Conservation (phyloP, 2,113 vertebrate species). For the Pica pica region DNA sequence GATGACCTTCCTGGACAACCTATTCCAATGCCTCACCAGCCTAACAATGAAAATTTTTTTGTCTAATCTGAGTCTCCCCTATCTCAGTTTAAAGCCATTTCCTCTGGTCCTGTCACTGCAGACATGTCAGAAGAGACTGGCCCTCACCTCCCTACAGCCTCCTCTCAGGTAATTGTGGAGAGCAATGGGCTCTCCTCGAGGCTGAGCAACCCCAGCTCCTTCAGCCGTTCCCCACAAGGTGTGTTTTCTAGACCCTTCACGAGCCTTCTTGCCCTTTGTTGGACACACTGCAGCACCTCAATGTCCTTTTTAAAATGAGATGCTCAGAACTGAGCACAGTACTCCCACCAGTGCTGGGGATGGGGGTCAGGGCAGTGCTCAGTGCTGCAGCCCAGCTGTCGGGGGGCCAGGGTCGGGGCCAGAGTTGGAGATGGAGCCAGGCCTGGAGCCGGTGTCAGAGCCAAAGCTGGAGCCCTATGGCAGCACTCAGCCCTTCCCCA, state of each 20-base stretch:
- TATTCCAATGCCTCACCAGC: not conserved
- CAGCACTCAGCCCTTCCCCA: rapidly evolving
- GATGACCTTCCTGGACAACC: not conserved
- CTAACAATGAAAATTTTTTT: not conserved
- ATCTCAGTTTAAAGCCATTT: not conserved
- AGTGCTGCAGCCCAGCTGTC: not conserved
- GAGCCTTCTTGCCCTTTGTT: not conserved
- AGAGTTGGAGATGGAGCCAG: not conserved
- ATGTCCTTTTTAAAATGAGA: not conserved
- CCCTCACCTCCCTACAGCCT: not conserved
- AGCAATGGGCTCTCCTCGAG: not conserved
- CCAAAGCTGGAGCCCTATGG: not conserved
- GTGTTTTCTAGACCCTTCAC: not conserved
- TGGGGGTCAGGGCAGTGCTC: not conserved
- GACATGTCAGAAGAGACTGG: rapidly evolving
- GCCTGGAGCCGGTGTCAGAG: rapidly evolving
- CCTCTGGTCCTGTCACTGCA: not conserved
- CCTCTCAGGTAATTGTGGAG: too few species aligned
- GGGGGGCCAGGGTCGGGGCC: too few species aligned
- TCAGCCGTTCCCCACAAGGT: not conserved
- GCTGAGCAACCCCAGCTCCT: not conserved
- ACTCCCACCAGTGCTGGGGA: not conserved
- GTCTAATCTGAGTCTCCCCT: not conserved
- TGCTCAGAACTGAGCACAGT: not conserved
- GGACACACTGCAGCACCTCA: not conserved